Conservation (phyloP, 2,797 vertebrate species). For the Decapterus maruadsi region DNA sequence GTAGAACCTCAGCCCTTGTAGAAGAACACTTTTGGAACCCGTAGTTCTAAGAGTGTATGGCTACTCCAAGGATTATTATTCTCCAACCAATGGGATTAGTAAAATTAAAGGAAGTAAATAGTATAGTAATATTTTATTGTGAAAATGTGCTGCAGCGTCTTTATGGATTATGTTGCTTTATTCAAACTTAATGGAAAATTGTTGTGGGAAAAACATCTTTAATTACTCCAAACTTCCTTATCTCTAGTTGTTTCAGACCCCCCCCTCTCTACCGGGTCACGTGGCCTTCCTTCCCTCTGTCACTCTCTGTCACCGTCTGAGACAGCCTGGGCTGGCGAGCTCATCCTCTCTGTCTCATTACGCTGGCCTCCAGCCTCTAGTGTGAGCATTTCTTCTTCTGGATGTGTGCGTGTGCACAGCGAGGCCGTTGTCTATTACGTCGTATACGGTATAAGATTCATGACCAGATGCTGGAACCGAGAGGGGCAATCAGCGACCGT, state of each 20-base stretch:
- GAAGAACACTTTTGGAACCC: too few species aligned
- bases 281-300: constrained; percentile 15
- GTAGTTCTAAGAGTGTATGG: too few species aligned
- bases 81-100: not conserved
- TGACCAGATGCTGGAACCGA: constrained; percentile 18
- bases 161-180: not conserved
- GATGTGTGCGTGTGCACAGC: constrained; percentile 3
- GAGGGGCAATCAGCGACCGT: constrained; percentile 25
- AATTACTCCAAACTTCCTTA: not conserved
- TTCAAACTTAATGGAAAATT: not conserved
- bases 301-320: constrained; percentile 59
- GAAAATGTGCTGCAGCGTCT: too few species aligned
- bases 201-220: not conserved
- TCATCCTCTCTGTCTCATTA: constrained; percentile 53
- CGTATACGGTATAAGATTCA: constrained; percentile 16
- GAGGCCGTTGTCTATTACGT: constrained; percentile 20
- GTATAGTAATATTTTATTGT: too few species aligned
- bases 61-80: not conserved
- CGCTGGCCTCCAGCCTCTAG: constrained; percentile 43
- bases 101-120: too few species aligned
- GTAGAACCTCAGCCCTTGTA: too few species aligned
- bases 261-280: constrained; percentile 31
- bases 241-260: constrained; percentile 7
- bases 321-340: constrained; percentile 15
- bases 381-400: constrained; percentile 24